A percentile compares a stretch with the other conserved stretches of the same genome.
Evolutionary conservation across 2,113 vertebrate species (phyloP).

Genomic region (Nannospalax galili): DNA sequence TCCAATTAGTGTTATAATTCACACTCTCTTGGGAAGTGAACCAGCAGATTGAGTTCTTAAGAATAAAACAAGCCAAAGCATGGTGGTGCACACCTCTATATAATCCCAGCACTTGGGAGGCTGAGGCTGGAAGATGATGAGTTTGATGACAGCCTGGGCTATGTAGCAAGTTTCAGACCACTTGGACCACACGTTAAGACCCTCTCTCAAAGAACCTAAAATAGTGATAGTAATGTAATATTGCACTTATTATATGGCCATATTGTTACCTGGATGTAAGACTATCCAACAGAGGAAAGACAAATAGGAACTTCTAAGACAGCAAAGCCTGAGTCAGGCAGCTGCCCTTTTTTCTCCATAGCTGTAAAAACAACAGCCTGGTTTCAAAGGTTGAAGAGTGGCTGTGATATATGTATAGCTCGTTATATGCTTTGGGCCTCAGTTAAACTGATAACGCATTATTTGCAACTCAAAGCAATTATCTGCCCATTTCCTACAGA

Average conservation of each 20-base stretch:
- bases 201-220: neutral
- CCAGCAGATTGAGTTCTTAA: slow-evolving; percentile 24
- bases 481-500: neutral
- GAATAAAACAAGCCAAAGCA: neutral
- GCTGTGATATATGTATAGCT: neutral
- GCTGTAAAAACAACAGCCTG: neutral
- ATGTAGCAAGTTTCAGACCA: neutral
- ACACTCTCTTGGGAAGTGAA: neutral
- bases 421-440: neutral
- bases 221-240: neutral
- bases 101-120: neutral
- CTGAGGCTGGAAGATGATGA: neutral
- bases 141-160: neutral
- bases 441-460: neutral
- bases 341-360: neutral
- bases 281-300: neutral
- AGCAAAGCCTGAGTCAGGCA: neutral
- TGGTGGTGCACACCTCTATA: neutral
- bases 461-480: neutral
- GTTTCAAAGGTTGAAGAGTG: neutral
- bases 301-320: neutral
- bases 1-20: neutral
- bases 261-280: neutral
- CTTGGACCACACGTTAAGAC: neutral
- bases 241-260: slow-evolving; percentile 32